Evolutionary conservation across 2,888 invertebrate genomes (phyloP), one percentile per base, ranked within the genome.

Genomic region (Amblyjoppa fuscipennis): DNA sequence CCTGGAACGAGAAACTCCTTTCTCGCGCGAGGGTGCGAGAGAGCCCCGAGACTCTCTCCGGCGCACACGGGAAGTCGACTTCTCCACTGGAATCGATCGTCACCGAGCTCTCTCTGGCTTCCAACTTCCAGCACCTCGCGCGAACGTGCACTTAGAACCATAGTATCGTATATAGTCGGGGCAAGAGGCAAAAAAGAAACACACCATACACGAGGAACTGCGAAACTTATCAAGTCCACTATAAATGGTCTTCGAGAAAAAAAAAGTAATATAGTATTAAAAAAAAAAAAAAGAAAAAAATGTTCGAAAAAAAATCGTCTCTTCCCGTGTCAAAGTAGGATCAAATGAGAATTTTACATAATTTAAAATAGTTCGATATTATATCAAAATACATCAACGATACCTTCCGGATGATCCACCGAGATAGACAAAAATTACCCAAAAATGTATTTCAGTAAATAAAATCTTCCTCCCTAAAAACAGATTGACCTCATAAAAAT

Each of bases 31-130:
- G 59, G 69, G 75, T 74, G 81, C 76, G 74, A 81, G 74, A 74
- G 51, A 76, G 49, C 51, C 31, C 56, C 75, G 71, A 71, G 53
- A 34, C 61, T 81, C 53, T 70, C 75, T 66, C 28, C 56, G 68
- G 25, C 68, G 81, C 70, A 45, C 79, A 70, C 61, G 76, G 78
- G 79, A 85, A 85, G 61, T 85, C 82, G 76, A 82, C 81, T 84
- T 78, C 81, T 83, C 77, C 83, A 76, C 79, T 49, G 68, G 85
- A 85, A 85, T 85, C 85, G 85, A 85, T 85, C 85, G 85, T 56
- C 51, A 41, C n/a, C 69, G 74, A 81, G 41, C 69, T 49, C 74
- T 73, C 81, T 38, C 56, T 45, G 68, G 61, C 66, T 53, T 68
- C 70, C 38, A 70, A 70, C 51, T 59, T 49, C 16, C 68, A 68